Base-by-base conservation (phyloP, 1,140 invertebrate species). In the Anastrepha obliqua region DNA sequence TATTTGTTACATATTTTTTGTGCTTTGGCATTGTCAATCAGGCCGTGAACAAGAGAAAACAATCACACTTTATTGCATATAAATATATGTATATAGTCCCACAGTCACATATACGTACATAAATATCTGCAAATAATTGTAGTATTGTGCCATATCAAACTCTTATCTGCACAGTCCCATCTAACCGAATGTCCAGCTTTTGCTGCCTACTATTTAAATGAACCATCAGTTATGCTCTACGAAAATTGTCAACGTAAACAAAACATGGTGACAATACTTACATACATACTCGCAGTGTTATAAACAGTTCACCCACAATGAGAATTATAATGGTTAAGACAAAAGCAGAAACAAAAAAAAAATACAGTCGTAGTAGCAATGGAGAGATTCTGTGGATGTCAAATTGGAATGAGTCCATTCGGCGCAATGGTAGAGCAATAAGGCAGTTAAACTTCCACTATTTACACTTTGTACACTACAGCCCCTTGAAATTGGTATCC, bases 1-100 rank as follows among this genome's bases (percentile, higher is more conserved):
- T 74, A 17, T 47, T 74, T 47, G 39, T 51, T 74, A 55, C 11
- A 67, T 67, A 67, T 9, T 67, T 51, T 44, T 74, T 15, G 8
- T 47, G 17, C 44, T 74, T 47, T 74, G 70, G 47, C 17, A 74
- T 74, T 74, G 42, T 47, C 70, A 74, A 74, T 74, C 39, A 74
- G 17, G 42, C 47, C 13, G 44, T 17, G 67, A 29, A 17, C 15
- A 47, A 17, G 15, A 74, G 39, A 74, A 7, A 74, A 47, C 39
- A 17, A 44, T 2, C 3, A 70, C 67, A 15, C 15, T 4, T 17
- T 5, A n/a, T 42, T 44, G 15, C 13, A 62, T n/a, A 62, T 29
- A 17, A 6, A 17, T 2, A 17, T 74, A 64, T 67, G 13, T 67
- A 42, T 8, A 67, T 0, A 67, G 8, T 67, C 13, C 65, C 7